phyloP scores from a whole-genome alignment of 2,113 vertebrate species.

The Laterallus jamaicensis region DNA sequence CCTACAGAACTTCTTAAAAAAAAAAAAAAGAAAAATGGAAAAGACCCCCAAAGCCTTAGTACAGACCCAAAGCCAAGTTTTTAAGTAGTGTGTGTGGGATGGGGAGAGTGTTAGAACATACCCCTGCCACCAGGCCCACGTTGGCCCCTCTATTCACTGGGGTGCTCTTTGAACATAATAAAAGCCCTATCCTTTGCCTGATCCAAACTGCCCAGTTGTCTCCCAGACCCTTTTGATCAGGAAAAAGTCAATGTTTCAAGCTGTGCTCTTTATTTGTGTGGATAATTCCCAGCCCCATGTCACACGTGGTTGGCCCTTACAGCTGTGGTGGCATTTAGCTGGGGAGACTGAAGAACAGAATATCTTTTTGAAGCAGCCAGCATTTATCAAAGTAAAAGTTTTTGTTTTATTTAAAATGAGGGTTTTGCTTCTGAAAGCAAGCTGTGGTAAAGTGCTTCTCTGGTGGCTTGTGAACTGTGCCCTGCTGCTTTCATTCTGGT shows the following conservation, averaged over 20 bases:
- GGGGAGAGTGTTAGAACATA: not conserved
- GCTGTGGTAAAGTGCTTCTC: slow-evolving; percentile 17
- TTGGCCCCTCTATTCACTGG: not conserved
- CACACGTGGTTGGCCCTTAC: slow-evolving; percentile 38
- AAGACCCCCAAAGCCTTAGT: not conserved
- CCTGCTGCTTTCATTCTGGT: slow-evolving; percentile 12
- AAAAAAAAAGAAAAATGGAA: not conserved
- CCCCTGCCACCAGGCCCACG: not conserved
- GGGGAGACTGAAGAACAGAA: slow-evolving; percentile 30
- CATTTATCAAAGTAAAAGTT: slow-evolving; percentile 54
- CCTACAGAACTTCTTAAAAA: not conserved
- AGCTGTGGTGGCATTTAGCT: slow-evolving; percentile 54
- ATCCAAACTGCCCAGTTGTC: slow-evolving; percentile 57
- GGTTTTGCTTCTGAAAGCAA: slow-evolving; percentile 49
- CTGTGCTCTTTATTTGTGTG: slow-evolving; percentile 68
- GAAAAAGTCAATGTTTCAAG: slow-evolving; percentile 66
- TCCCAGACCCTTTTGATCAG: slow-evolving; percentile 68
- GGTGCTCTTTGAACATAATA: slow-evolving; percentile 58
- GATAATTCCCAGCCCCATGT: slow-evolving; percentile 34
- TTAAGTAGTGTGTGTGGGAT: not conserved
- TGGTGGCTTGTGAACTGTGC: slow-evolving; percentile 36
- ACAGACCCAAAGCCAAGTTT: not conserved
- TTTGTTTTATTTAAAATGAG: slow-evolving; percentile 60
- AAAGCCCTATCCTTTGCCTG: slow-evolving; percentile 53
- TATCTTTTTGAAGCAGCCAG: slow-evolving; percentile 60